phyloP scores from a whole-genome alignment of 1,140 invertebrate species.

The Orchestia grillus region DNA sequence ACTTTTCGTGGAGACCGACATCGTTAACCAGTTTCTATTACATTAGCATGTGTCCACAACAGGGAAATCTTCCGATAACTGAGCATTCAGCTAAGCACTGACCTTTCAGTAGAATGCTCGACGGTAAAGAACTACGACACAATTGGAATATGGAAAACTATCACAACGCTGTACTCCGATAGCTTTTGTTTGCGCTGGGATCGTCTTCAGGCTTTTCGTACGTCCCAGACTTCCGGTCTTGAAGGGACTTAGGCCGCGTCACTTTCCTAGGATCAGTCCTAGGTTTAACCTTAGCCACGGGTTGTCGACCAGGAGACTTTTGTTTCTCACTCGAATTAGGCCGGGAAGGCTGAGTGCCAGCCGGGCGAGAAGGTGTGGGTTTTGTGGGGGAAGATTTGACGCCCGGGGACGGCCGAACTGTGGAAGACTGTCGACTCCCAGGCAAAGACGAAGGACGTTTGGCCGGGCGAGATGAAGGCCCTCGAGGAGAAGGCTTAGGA shows the following conservation, averaged over 20 bases:
- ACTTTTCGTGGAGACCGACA: neutral
- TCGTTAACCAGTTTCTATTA: neutral
- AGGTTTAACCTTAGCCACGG: neutral
- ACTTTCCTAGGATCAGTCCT: neutral
- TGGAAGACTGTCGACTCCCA: neutral
- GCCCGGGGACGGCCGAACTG: neutral
- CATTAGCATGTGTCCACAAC: neutral
- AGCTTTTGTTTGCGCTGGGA: neutral
- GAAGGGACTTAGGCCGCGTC: neutral
- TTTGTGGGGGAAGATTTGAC: neutral
- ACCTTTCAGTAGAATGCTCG: neutral
- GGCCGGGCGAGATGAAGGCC: neutral
- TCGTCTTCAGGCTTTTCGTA: neutral
- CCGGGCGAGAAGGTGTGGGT: neutral
- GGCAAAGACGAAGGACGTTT: neutral
- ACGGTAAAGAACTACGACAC: neutral
- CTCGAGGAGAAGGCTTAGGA: neutral
- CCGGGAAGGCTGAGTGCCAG: neutral
- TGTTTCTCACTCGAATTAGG: neutral
- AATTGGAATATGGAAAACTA: conserved; percentile 13
- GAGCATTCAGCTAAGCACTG: neutral
- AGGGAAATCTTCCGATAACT: neutral
- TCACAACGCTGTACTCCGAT: conserved; percentile 41
- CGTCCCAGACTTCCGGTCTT: neutral
- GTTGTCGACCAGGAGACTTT: neutral